phyloP scores from a whole-genome alignment of 1,140 invertebrate genomes.

The Pseudachorutes palmiensis region DNA sequence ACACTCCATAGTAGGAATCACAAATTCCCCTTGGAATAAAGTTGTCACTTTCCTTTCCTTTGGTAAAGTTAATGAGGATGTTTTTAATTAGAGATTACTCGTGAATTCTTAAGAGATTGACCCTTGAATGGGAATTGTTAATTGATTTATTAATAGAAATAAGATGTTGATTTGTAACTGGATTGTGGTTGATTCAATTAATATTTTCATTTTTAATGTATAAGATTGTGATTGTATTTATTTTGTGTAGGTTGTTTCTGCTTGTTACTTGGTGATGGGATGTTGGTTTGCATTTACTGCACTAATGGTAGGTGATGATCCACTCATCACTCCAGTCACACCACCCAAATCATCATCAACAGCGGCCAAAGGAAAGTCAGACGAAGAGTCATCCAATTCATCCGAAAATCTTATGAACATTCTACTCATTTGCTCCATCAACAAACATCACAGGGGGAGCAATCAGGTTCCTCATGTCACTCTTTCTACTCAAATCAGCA shows the following conservation, averaged over 20 bases:
- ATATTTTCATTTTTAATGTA: no score
- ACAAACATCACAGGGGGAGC: constrained; percentile 30
- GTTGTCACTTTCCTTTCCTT: no score
- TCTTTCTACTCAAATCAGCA: constrained; percentile 32
- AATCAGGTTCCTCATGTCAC: constrained; percentile 33
- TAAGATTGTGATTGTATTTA: background rate
- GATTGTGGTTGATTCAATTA: no score
- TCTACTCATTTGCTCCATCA: constrained; percentile 34
- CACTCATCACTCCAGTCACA: constrained; percentile 3
- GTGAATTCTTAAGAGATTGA: no score
- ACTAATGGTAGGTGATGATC: constrained; percentile 21
- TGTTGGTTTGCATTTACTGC: constrained; percentile 37
- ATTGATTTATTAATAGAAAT: no score
- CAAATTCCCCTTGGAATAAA: no score
- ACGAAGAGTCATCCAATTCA: background rate
- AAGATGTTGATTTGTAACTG: no score
- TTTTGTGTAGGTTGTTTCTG: constrained; percentile 23
- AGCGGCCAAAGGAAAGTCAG: constrained; percentile 12
- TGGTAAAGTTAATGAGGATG: no score
- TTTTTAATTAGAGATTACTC: no score
- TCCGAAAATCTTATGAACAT: constrained; percentile 27
- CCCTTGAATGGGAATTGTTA: no score
- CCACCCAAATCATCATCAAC: background rate
- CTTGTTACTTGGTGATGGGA: constrained; percentile 35
- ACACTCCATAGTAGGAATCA: no score